Conservation (phyloP, 2,113 vertebrate species). For the Dasypus novemcinctus region DNA sequence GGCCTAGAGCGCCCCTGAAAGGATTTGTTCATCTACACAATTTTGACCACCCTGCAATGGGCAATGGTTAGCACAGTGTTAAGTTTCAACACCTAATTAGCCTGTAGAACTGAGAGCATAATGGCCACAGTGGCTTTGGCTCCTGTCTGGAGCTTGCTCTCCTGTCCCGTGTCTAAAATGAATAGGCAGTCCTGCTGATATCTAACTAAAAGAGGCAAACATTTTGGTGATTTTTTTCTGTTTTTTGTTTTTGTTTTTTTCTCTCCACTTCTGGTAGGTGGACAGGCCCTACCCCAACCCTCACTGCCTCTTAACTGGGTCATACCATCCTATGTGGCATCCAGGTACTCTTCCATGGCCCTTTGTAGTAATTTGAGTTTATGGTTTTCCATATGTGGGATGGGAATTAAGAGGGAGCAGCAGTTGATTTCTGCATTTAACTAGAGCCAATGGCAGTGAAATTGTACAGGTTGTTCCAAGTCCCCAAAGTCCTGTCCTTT, state of each 20-base stretch:
- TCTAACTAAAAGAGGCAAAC: background rate
- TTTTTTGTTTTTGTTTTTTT: background rate
- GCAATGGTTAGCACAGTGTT: background rate
- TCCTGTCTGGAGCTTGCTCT: background rate
- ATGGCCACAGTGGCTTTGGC: background rate
- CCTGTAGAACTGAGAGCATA: background rate
- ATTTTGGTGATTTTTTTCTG: background rate
- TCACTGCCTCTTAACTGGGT: background rate
- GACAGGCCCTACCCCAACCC: background rate
- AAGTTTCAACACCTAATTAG: background rate
- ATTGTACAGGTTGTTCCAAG: conserved; percentile 32
- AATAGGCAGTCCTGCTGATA: background rate
- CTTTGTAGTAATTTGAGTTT: conserved; percentile 2
- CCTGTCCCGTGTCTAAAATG: background rate
- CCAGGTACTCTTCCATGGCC: background rate
- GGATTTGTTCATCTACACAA: background rate
- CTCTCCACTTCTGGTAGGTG: background rate
- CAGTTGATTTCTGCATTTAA: background rate
- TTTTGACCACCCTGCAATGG: background rate
- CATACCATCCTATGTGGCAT: background rate
- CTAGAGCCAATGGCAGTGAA: background rate
- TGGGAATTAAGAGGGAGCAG: background rate
- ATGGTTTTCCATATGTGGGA: background rate
- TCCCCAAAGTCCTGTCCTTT: conserved; percentile 40
- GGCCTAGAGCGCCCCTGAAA: background rate